Percentiles rank a stretch among this genome's conserved stretches.
Evolutionary conservation across 2,113 vertebrate genomes (phyloP).

Genomic region (Hylia prasina): DNA sequence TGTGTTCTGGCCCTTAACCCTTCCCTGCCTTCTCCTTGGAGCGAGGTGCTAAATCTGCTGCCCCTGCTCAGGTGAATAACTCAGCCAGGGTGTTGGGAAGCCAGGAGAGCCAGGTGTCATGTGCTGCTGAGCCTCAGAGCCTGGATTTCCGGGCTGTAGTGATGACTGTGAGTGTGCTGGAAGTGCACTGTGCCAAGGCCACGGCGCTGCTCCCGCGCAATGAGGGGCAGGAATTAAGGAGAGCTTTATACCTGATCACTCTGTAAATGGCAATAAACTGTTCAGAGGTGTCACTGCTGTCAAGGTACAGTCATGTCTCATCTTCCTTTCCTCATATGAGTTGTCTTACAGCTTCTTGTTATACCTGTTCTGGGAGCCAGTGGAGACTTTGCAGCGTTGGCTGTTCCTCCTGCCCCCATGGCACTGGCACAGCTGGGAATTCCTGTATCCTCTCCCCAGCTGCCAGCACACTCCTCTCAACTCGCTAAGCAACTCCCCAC

Average conservation of each 20-base stretch:
- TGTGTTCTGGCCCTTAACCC: not conserved
- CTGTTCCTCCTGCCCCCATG: constrained; percentile 69
- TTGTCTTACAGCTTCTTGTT: constrained; percentile 58
- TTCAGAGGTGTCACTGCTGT: constrained; percentile 9
- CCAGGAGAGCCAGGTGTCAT: not conserved
- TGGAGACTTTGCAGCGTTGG: constrained; percentile 39
- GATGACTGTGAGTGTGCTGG: not conserved
- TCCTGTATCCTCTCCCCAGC: constrained; percentile 40
- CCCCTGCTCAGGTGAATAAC: not conserved
- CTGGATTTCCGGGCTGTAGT: not conserved
- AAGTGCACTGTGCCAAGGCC: not conserved
- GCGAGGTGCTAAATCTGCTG: not conserved
- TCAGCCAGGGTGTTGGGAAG: not conserved
- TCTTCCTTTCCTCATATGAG: constrained; percentile 1
- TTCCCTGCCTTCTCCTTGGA: not conserved
- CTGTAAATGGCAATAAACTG: not conserved
- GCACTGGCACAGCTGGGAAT: constrained; percentile 39
- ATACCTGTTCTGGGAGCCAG: constrained; percentile 64
- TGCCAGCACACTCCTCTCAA: constrained; percentile 32
- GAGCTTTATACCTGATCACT: not conserved
- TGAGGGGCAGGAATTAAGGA: not conserved
- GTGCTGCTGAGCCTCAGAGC: not conserved
- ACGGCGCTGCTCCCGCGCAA: fast-evolving
- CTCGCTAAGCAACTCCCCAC: not conserved
- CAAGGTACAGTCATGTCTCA: constrained; percentile 31